Evolutionary conservation across 2,797 vertebrate genomes (phyloP).

Genomic region (Enteromius mattozi): DNA sequence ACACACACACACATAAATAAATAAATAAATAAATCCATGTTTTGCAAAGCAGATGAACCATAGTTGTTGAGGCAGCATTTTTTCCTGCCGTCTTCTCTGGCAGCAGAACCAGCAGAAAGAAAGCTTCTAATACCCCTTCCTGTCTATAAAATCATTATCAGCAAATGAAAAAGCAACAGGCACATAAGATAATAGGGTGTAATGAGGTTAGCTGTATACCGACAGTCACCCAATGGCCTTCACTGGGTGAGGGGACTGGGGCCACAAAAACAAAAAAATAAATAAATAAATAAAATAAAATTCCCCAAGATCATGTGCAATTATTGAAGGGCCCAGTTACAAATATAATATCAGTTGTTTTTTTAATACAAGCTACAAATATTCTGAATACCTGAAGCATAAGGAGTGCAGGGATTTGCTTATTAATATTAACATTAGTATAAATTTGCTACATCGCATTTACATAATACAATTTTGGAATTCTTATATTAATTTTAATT

Average conservation of each 20-base stretch:
- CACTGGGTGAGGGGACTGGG: background rate
- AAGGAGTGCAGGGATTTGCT: too few relatives aligned
- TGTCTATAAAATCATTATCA: background rate
- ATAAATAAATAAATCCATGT: background rate
- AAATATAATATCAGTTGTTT: too few relatives aligned
- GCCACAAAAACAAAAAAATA: background rate
- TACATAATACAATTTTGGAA: too few relatives aligned
- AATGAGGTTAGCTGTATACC: background rate
- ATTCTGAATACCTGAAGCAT: too few relatives aligned
- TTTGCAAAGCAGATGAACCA: slow-evolving; percentile 19
- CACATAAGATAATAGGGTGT: background rate
- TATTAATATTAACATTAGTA: too few relatives aligned
- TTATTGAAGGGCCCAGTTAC: too few relatives aligned
- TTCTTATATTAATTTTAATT: too few relatives aligned
- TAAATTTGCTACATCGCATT: too few relatives aligned
- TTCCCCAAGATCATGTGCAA: too few relatives aligned
- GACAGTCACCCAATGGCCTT: background rate
- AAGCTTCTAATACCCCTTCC: background rate
- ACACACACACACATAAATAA: background rate
- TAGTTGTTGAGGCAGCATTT: slow-evolving; percentile 17
- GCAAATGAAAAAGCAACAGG: background rate
- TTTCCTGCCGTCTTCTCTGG: background rate
- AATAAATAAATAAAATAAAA: too few relatives aligned
- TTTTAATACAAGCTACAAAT: too few relatives aligned
- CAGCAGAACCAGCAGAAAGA: slow-evolving; percentile 21